Base-by-base conservation (phyloP, 2,888 invertebrate genomes). In the Diaperis boleti region DNA sequence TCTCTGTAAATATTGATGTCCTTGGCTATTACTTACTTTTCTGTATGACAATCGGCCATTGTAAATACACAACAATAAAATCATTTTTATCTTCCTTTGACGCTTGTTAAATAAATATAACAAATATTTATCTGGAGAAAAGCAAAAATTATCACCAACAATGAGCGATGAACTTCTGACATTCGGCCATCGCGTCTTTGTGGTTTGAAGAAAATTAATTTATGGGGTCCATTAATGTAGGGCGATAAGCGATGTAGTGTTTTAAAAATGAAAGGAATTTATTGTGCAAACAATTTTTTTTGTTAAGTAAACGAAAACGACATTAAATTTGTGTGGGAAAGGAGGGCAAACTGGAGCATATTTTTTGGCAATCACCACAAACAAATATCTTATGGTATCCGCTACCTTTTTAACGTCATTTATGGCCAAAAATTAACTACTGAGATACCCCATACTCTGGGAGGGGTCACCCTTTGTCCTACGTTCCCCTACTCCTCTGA, bases 91-190 rank as follows among this genome's bases (percentile, higher is more conserved):
- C 4, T 22, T 6, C 22, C n/a, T n/a, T 35, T 13, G 11, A 35
- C 15, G 8, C 6, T 14, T 17, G 39, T 17, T 39, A 13, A 13
- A 15, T 39, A 39, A 39, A 14, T 14, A 15, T 15, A n/a, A n/a
- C n/a, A n/a, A n/a, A n/a, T n/a, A n/a, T n/a, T n/a, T n/a, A n/a
- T n/a, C n/a, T n/a, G n/a, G 39, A 39, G 33, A 14, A 15, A 15
- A 47, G 15, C 15, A 14, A 31, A 47, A 13, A 39, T 15, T 15
- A 47, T 47, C 26, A n/a, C 11, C 11, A 29, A 47, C 47, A 47
- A 47, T 29, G 20, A 13, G 31, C 10, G 47, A 47, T 47, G 47
- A 47, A 47, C 47, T 47, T 47, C 31, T 47, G 47, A 47, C 47
- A 4, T 29, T 29, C 3, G 44, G 26, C n/a, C 26, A 26, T 6